These are phyloP conservation scores for Galerucella nymphaeae DNA, from an alignment of 2,888 invertebrate genomes.

Conservation along the genomic window DNA sequence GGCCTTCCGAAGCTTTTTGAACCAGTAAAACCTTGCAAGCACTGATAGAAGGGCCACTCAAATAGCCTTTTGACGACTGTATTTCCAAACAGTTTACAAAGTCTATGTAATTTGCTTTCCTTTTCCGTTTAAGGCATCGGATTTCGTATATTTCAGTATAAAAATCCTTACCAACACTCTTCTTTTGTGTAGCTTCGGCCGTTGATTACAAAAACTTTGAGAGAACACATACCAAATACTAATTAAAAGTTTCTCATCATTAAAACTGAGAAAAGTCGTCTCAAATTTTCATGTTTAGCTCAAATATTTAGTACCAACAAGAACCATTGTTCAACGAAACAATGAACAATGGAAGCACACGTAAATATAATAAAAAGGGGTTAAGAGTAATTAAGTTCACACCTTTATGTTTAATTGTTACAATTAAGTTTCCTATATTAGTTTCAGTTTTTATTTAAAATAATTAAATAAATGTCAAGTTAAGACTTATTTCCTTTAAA, in stretches of 20 bases:
- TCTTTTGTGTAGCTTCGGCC: not conserved
- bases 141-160: not conserved
- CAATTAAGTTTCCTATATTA: not conserved
- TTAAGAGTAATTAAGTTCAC: not conserved
- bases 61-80: not conserved
- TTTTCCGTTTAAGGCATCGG: not conserved
- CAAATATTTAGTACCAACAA: constrained; percentile 5
- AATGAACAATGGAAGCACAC: not conserved
- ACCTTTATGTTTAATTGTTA: not conserved
- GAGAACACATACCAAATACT: constrained; percentile 1
- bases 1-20: not conserved
- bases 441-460: not conserved
- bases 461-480: too few relatives aligned
- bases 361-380: not conserved
- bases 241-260: constrained; percentile 14
- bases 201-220: not conserved
- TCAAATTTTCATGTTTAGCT: constrained; percentile 5
- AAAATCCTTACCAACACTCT: constrained; percentile 1
- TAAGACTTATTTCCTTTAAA: too few relatives aligned
- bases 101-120: not conserved
- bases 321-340: not conserved
- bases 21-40: not conserved
- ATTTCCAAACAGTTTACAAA: not conserved
- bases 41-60: not conserved
- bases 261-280: not conserved